phyloP scores from a whole-genome alignment of 2,888 invertebrate species.

The Melinaea menophilus region DNA sequence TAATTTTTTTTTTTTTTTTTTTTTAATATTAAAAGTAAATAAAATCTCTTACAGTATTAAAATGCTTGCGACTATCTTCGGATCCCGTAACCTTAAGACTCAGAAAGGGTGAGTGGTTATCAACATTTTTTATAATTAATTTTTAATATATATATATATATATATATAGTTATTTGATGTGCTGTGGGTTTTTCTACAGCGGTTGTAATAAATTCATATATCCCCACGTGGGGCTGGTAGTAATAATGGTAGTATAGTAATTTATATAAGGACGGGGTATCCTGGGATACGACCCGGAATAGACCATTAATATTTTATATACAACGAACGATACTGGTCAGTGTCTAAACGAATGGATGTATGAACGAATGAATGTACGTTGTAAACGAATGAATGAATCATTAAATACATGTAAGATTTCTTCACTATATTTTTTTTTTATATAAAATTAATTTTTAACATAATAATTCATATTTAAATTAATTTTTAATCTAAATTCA shows the following conservation, averaged over 20 bases:
- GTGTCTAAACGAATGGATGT: constrained; percentile 3
- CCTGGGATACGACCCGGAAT: constrained; percentile 48
- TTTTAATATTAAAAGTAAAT: constrained; percentile 14
- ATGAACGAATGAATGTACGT: too few species aligned
- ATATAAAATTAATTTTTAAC: too few species aligned
- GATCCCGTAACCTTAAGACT: constrained; percentile 94
- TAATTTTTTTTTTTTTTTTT: background rate
- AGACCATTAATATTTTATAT: constrained; percentile 23
- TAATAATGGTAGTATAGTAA: constrained; percentile 62
- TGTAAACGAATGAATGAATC: too few species aligned
- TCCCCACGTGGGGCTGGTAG: constrained; percentile 58
- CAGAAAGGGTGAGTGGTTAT: constrained; percentile 86
- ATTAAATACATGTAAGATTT: too few species aligned
- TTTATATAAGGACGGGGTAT: constrained; percentile 50
- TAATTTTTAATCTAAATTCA: too few species aligned
- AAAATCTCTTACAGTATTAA: constrained; percentile 85
- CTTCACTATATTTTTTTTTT: too few species aligned
- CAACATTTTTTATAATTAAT: background rate
- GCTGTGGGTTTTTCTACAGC: constrained; percentile 36
- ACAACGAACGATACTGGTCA: constrained; percentile 11
- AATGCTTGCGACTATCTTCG: constrained; percentile 94
- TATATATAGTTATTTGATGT: constrained; percentile 27
- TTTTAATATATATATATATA: too few species aligned
- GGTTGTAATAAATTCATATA: constrained; percentile 58
- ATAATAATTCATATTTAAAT: too few species aligned